Evolutionary conservation across 2,888 invertebrate species (phyloP).

Genomic region (Eulithis testata): DNA sequence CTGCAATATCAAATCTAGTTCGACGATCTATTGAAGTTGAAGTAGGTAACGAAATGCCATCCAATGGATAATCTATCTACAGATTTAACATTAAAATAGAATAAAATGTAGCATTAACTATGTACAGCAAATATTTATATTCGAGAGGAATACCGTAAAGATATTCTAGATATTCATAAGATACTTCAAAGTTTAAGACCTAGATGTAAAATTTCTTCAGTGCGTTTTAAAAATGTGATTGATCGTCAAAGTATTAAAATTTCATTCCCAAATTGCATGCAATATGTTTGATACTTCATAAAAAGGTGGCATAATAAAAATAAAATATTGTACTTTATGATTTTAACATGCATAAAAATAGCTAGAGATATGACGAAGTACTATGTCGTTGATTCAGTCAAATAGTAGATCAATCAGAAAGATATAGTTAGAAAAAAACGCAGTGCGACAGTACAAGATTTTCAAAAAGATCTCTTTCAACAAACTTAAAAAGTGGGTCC

Average conservation of each 20-base stretch:
- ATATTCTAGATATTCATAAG: slow-evolving; percentile 24
- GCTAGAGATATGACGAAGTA: slow-evolving; percentile 22
- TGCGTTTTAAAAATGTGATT: slow-evolving; percentile 6
- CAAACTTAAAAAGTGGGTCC: slow-evolving; percentile 34
- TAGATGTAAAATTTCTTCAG: neutral
- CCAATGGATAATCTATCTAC: slow-evolving; percentile 57
- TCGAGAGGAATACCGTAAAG: slow-evolving; percentile 22
- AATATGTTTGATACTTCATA: neutral
- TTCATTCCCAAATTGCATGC: slow-evolving; percentile 16
- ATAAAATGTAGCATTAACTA: slow-evolving; percentile 40
- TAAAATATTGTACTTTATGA: slow-evolving; percentile 6
- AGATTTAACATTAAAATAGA: slow-evolving; percentile 50
- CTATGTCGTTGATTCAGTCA: slow-evolving; percentile 23
- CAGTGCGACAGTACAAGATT: slow-evolving; percentile 39
- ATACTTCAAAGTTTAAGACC: slow-evolving; percentile 6
- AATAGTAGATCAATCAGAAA: slow-evolving; percentile 31
- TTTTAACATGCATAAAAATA: slow-evolving; percentile 18
- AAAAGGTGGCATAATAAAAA: slow-evolving; percentile 16
- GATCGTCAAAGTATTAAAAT: neutral
- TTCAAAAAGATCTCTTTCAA: slow-evolving; percentile 33
- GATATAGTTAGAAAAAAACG: slow-evolving; percentile 27
- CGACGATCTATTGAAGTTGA: slow-evolving; percentile 21
- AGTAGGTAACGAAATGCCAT: slow-evolving; percentile 47
- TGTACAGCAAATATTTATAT: slow-evolving; percentile 58
- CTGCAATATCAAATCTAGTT: slow-evolving; percentile 25